phyloP scores from a whole-genome alignment of 2,797 vertebrate genomes.

The Parauchenoglanis ngamensis region DNA sequence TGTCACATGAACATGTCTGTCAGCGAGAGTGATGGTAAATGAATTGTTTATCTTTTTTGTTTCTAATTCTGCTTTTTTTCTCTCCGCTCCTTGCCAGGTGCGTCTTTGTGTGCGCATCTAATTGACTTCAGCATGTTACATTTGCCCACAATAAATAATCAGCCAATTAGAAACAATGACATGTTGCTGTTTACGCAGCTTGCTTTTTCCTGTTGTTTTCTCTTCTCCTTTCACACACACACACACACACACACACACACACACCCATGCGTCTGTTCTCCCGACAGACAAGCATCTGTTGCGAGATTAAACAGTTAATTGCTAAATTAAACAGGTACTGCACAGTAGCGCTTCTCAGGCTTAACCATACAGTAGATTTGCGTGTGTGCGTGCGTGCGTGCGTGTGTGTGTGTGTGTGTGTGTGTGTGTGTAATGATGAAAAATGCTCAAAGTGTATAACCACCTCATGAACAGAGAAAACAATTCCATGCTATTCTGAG shows the following conservation, averaged over 20 bases:
- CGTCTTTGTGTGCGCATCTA: background rate
- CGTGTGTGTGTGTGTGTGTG: background rate
- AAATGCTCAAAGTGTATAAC: conserved; percentile 2
- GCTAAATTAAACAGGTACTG: conserved; percentile 29
- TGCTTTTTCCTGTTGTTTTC: conserved; percentile 2
- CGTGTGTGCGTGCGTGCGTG: background rate
- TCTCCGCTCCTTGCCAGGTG: background rate
- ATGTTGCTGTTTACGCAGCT: conserved; percentile 19
- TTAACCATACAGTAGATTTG: background rate
- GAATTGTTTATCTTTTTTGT: background rate
- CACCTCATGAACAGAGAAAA: conserved; percentile 20
- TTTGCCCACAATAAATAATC: conserved; percentile 34
- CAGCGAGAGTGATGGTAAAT: background rate
- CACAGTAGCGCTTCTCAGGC: background rate
- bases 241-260: conserved; percentile 4
- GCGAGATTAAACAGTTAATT: conserved; percentile 28
- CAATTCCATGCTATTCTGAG: background rate
- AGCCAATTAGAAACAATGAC: conserved; percentile 35
- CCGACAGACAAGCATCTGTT: conserved; percentile 20
- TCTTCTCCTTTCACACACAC: conserved; percentile 6
- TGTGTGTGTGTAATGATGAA: background rate
- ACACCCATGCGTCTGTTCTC: conserved; percentile 1
- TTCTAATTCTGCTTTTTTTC: too few species aligned
- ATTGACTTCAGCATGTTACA: conserved; percentile 14
- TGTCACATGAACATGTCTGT: background rate